These are phyloP conservation scores for Sakesphorus luctuosus DNA, from an alignment of 2,113 vertebrate genomes.

Conservation along the genomic window DNA sequence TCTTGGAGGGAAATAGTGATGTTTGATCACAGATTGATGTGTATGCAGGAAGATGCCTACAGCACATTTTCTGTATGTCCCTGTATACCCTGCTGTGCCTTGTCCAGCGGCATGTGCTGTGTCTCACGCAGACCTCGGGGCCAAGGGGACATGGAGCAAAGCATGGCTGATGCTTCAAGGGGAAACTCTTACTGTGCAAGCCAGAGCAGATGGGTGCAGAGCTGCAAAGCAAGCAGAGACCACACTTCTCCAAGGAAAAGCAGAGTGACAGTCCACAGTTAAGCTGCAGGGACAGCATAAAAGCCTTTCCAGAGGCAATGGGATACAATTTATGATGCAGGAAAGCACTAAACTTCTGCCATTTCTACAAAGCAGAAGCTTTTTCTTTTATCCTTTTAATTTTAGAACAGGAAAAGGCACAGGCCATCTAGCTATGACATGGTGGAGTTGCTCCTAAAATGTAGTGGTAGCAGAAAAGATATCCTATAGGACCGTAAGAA, in stretches of 20 bases:
- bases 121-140: accelerated
- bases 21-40: neutral
- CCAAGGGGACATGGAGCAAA: neutral
- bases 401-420: neutral
- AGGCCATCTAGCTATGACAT: neutral
- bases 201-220: neutral
- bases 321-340: neutral
- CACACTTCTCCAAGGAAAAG: neutral
- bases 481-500: neutral
- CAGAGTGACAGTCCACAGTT: neutral
- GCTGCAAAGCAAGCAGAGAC: neutral
- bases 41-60: neutral
- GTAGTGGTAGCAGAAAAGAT: neutral
- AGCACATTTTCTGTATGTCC: neutral
- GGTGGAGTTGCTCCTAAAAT: neutral
- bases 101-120: neutral
- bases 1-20: neutral
- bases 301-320: neutral
- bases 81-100: neutral
- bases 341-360: neutral
- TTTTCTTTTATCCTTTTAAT: neutral
- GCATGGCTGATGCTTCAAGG: neutral
- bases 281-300: conserved; percentile 12
- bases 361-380: neutral
- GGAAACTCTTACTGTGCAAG: neutral